A percentile compares a stretch with the other conserved stretches of the same genome.
Evolutionary conservation across 2,888 invertebrate genomes (phyloP).

Genomic region (Xestia ashworthii): DNA sequence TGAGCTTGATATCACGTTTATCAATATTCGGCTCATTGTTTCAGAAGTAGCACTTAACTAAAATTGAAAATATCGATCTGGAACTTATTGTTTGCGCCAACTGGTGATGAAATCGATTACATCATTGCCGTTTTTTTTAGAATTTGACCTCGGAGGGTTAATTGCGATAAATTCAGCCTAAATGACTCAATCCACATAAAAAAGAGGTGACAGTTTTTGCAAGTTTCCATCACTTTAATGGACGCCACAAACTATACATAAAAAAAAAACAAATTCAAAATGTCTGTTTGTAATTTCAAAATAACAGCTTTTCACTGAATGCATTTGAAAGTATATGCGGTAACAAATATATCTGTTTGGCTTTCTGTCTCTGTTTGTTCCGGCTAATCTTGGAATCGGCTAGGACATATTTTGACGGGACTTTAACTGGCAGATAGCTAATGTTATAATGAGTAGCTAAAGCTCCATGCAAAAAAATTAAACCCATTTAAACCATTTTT

Average conservation of each 20-base stretch:
- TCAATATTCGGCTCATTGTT: constrained; percentile 33
- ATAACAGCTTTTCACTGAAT: too few relatives aligned
- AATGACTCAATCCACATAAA: neutral
- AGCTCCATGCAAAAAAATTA: too few relatives aligned
- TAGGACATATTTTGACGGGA: too few relatives aligned
- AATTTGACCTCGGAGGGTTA: neutral
- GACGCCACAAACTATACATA: neutral
- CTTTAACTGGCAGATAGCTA: too few relatives aligned
- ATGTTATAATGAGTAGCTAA: too few relatives aligned
- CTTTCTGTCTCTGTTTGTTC: too few relatives aligned
- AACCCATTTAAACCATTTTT: too few relatives aligned
- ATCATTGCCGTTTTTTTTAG: constrained; percentile 14
- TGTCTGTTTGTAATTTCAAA: too few relatives aligned
- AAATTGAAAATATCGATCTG: constrained; percentile 57
- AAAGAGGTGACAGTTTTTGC: neutral
- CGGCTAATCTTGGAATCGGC: too few relatives aligned
- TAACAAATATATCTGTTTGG: too few relatives aligned
- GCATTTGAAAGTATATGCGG: too few relatives aligned
- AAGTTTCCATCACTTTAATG: neutral
- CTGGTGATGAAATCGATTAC: constrained; percentile 31
- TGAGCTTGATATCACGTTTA: constrained; percentile 26
- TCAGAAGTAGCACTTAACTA: constrained; percentile 40
- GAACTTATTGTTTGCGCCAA: constrained; percentile 31
- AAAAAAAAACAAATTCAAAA: too few relatives aligned
- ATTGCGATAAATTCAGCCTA: neutral